Conservation (phyloP, 2,888 invertebrate species). For the Pegoplata infirma region DNA sequence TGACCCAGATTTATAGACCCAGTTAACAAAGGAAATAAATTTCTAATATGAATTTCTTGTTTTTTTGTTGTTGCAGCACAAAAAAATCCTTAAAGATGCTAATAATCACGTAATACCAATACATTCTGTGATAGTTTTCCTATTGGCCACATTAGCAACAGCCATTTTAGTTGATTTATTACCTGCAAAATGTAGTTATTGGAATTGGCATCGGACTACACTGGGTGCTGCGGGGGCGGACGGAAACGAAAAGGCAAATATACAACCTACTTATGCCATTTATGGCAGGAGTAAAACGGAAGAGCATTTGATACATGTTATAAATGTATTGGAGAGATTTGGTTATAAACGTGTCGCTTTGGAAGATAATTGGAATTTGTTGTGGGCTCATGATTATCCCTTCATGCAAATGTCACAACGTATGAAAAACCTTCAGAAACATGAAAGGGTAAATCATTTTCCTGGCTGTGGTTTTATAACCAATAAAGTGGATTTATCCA, state of each 20-base stretch:
- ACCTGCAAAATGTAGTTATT: slow-evolving; percentile 50
- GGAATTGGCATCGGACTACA: slow-evolving; percentile 16
- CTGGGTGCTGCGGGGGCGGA: no score
- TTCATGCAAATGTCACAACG: slow-evolving; percentile 79
- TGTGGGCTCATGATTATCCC: slow-evolving; percentile 98
- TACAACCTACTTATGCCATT: slow-evolving; percentile 80
- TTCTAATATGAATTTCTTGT: not conserved
- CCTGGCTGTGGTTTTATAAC: slow-evolving; percentile 96
- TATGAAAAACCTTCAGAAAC: slow-evolving; percentile 81
- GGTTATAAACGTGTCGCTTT: slow-evolving; percentile 84
- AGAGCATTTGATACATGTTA: slow-evolving; percentile 85
- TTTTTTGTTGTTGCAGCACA: slow-evolving; percentile 4
- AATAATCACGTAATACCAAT: slow-evolving; percentile 63
- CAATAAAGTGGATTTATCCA: slow-evolving; percentile 93
- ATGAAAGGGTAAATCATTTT: slow-evolving; percentile 94
- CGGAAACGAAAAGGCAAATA: not conserved
- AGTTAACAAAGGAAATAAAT: no score
- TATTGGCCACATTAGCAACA: slow-evolving; percentile 67
- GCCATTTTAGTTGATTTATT: slow-evolving; percentile 69
- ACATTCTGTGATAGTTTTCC: slow-evolving; percentile 66
- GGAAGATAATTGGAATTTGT: slow-evolving; percentile 86
- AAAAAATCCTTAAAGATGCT: not conserved
- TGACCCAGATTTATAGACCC: not conserved
- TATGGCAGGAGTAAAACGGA: slow-evolving; percentile 80
- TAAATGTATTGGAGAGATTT: slow-evolving; percentile 85